Conservation (phyloP, 2,113 vertebrate species). For the Pangasianodon gigas region DNA sequence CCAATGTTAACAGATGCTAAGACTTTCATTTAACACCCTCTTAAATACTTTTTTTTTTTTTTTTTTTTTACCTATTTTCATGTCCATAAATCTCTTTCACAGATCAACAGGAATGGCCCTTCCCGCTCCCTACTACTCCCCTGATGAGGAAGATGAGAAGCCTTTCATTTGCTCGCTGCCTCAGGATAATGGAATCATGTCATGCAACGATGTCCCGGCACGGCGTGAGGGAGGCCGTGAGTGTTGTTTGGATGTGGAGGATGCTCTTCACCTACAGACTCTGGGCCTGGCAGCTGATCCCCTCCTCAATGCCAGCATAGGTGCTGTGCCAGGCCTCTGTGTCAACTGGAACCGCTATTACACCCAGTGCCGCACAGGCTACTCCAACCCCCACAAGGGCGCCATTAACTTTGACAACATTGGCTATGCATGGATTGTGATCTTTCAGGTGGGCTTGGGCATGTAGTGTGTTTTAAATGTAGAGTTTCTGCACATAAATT, state of each 20-base stretch:
- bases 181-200: constrained; percentile 97
- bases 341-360: constrained; percentile 98
- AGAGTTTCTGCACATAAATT: not conserved
- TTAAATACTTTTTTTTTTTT: too few species aligned
- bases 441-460: constrained; percentile 85
- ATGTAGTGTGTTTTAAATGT: not conserved
- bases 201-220: constrained; percentile 86
- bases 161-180: constrained; percentile 98
- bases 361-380: constrained; percentile 87
- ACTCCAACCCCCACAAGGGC: constrained; percentile 92
- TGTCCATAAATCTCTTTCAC: not conserved
- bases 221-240: constrained; percentile 84
- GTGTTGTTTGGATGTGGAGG: constrained; percentile 92
- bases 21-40: not conserved
- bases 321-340: constrained; percentile 80
- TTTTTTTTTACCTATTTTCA: not conserved
- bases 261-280: constrained; percentile 81
- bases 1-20: not conserved
- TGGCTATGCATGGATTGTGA: constrained; percentile 97
- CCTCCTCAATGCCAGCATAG: constrained; percentile 70
- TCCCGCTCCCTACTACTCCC: constrained; percentile 89
- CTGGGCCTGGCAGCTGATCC: constrained; percentile 77
- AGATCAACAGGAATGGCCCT: constrained; percentile 85
- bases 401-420: constrained; percentile 99
- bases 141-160: constrained; percentile 90